Conservation (phyloP, 2,888 invertebrate species). For the Ochropleura leucogaster region DNA sequence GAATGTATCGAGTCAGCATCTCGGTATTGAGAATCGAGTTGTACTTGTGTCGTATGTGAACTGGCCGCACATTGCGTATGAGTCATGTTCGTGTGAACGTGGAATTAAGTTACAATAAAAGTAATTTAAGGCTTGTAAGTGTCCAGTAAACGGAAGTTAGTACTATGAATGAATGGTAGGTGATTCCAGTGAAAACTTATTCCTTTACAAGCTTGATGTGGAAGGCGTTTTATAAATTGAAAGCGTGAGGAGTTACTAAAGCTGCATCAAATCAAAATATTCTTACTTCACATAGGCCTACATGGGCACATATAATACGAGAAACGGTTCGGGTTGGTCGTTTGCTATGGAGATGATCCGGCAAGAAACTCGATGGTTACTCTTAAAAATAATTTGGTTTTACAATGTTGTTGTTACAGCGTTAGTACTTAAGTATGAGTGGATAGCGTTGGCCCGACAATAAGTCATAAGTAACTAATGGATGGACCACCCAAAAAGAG, state of each 20-base stretch:
- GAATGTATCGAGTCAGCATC: constrained; percentile 83
- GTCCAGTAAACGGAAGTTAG: constrained; percentile 54
- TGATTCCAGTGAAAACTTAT: constrained; percentile 24
- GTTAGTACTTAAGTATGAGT: no score
- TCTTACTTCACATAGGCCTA: no score
- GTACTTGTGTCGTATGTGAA: constrained; percentile 72
- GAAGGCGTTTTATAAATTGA: background rate
- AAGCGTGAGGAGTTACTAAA: no score
- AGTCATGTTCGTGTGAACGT: constrained; percentile 78
- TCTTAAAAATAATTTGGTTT: no score
- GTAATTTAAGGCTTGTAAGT: constrained; percentile 50
- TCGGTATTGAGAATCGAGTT: constrained; percentile 77
- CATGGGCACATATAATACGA: no score
- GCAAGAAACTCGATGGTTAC: no score
- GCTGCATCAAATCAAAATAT: background rate
- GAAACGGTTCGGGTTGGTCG: no score
- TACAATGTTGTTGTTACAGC: no score
- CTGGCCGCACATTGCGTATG: constrained; percentile 72
- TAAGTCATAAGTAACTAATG: no score
- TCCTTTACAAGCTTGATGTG: constrained; percentile 11
- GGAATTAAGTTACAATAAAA: constrained; percentile 60
- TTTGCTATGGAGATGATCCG: no score
- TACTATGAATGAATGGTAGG: constrained; percentile 54
- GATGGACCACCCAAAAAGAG: background rate
- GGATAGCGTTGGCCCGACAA: no score